These are phyloP conservation scores for Augochlorella aurata DNA, from an alignment of 2,888 invertebrate genomes.

Conservation along the genomic window DNA sequence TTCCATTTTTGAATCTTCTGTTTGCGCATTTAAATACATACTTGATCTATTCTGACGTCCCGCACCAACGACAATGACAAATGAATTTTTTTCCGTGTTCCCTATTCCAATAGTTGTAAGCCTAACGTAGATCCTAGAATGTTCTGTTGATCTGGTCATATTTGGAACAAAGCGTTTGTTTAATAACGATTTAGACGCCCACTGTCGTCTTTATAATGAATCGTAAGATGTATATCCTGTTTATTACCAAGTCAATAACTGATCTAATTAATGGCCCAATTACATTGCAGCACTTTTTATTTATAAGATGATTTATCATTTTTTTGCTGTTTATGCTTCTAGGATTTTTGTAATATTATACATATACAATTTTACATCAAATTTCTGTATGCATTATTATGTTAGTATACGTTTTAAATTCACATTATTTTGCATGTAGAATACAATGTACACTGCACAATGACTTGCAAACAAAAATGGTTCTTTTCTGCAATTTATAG, in stretches of 20 bases:
- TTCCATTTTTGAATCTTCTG: slow-evolving; percentile 13
- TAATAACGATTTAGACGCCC: slow-evolving; percentile 21
- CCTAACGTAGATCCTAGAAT: neutral
- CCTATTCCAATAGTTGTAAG: neutral
- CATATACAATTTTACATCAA: neutral
- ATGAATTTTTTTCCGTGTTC: neutral
- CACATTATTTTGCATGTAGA: neutral
- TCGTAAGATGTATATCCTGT: neutral
- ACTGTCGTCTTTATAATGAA: slow-evolving; percentile 1
- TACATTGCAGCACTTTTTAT: slow-evolving; percentile 1
- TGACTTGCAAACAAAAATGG: neutral
- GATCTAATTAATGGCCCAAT: neutral
- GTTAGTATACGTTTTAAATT: neutral
- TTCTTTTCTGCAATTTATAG: neutral
- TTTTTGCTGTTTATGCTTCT: neutral
- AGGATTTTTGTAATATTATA: neutral
- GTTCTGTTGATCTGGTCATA: neutral
- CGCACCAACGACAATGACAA: neutral
- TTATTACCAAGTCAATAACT: neutral
- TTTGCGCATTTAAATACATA: slow-evolving; percentile 8
- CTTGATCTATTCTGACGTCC: slow-evolving; percentile 1
- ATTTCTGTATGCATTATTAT: neutral
- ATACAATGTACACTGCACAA: neutral
- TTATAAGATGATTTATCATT: neutral
- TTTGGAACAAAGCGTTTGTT: neutral